phyloP scores from a whole-genome alignment of 2,797 vertebrate species.

The Gymnocypris eckloni region DNA sequence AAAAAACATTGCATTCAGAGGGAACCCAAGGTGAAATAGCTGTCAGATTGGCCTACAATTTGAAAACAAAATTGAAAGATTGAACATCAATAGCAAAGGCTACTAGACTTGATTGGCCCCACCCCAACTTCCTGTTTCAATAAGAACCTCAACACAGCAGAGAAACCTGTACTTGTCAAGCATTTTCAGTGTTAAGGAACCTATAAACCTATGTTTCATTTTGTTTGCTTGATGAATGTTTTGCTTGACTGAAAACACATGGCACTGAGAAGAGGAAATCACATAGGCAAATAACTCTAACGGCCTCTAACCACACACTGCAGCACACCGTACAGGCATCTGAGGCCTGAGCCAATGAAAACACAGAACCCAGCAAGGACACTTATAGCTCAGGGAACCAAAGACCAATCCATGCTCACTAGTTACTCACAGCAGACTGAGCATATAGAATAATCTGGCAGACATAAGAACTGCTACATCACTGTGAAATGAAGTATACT shows the following conservation, averaged over 20 bases:
- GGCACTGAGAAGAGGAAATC: conserved; percentile 10
- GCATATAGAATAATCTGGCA: conserved; percentile 32
- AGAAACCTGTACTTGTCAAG: background rate
- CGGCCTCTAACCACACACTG: conserved; percentile 26
- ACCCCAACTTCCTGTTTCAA: conserved; percentile 1
- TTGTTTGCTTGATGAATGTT: background rate
- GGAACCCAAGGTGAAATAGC: too few relatives aligned
- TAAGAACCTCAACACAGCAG: background rate
- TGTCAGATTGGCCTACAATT: background rate
- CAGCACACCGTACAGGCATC: conserved; percentile 11
- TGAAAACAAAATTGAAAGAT: background rate
- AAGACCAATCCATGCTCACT: conserved; percentile 28
- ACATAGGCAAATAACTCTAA: conserved; percentile 37
- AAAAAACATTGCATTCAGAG: too few relatives aligned
- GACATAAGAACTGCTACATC: conserved; percentile 6
- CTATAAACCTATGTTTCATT: background rate
- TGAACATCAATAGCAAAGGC: background rate
- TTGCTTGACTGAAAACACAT: conserved; percentile 15
- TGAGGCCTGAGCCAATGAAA: conserved; percentile 23
- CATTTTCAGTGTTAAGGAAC: background rate
- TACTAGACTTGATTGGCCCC: background rate
- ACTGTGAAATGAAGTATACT: background rate
- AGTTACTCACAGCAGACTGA: conserved; percentile 18
- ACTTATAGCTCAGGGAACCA: conserved; percentile 29
- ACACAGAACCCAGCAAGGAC: conserved; percentile 29